Conservation (phyloP, 2,888 invertebrate genomes). For the Pterostichus niger region DNA sequence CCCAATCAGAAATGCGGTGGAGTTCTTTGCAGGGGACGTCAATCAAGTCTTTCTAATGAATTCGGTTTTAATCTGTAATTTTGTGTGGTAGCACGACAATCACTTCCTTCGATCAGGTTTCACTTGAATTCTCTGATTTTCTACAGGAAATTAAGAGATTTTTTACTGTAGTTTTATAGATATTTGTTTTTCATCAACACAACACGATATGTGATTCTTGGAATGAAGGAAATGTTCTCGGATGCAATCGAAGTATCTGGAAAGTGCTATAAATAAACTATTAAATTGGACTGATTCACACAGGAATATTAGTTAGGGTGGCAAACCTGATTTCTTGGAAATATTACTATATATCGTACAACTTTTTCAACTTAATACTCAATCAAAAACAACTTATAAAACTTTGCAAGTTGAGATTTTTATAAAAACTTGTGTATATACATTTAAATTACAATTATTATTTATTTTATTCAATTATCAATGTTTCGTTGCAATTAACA, state of each 20-base stretch:
- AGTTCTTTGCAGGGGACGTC: slow-evolving; percentile 11
- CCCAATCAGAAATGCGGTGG: slow-evolving; percentile 24
- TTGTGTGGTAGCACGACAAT: slow-evolving; percentile 28
- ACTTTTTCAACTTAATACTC: not conserved
- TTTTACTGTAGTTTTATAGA: slow-evolving; percentile 21
- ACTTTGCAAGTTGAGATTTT: too few species aligned
- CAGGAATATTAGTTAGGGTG: slow-evolving; percentile 1
- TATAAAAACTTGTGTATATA: too few species aligned
- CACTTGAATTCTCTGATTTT: slow-evolving; percentile 3
- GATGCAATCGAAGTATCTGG: slow-evolving; percentile 33
- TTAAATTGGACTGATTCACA: slow-evolving; percentile 20
- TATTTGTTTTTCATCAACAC: slow-evolving; percentile 9
- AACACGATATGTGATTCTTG: slow-evolving; percentile 47
- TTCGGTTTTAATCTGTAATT: slow-evolving; percentile 40
- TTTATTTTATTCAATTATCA: too few species aligned
- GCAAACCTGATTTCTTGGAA: too few species aligned
- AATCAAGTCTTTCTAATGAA: slow-evolving; percentile 28
- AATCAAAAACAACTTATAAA: not conserved
- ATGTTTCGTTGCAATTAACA: too few species aligned
- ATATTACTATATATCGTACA: too few species aligned
- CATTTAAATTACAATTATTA: too few species aligned
- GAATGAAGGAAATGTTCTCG: slow-evolving; percentile 15
- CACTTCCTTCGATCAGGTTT: not conserved
- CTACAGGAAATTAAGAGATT: slow-evolving; percentile 54
- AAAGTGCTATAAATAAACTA: slow-evolving; percentile 25